Percentiles rank a stretch among this genome's conserved stretches.
Conservation (phyloP, 2,113 vertebrate genomes). For the Columba janthina region DNA sequence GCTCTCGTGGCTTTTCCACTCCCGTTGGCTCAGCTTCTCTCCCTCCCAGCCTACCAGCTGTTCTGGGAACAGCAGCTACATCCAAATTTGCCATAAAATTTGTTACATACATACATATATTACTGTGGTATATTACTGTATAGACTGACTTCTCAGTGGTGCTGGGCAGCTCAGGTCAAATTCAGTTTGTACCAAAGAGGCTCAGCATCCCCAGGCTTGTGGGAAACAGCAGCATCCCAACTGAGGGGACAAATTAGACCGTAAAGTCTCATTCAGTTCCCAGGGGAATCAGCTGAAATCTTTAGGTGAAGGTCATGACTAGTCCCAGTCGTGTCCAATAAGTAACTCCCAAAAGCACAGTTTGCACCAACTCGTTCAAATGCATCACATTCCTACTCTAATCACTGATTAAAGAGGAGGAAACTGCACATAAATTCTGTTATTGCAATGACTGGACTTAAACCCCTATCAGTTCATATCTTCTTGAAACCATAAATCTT, state of each 20-base stretch:
- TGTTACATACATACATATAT: too few relatives aligned
- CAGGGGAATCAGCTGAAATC: not conserved
- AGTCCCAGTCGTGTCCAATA: conserved; percentile 36
- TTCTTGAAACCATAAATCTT: conserved; percentile 6
- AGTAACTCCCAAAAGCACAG: conserved; percentile 2
- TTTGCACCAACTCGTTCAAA: conserved; percentile 40
- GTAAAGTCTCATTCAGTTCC: not conserved
- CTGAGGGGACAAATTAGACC: not conserved
- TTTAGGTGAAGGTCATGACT: not conserved
- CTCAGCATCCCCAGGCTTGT: not conserved
- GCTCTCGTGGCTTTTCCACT: not conserved
- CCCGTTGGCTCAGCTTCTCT: not conserved
- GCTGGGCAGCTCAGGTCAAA: not conserved
- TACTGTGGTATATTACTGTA: too few relatives aligned
- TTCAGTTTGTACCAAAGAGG: not conserved
- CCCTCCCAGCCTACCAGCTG: not conserved
- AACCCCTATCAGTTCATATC: conserved; percentile 1
- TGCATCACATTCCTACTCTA: conserved; percentile 39
- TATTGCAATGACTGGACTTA: not conserved
- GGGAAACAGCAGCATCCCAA: not conserved
- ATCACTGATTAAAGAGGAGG: conserved; percentile 38
- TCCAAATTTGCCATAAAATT: too few relatives aligned
- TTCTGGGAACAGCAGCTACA: not conserved
- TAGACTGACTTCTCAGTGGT: not conserved
- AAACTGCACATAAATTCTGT: conserved; percentile 53